Percentiles rank a stretch among this genome's conserved stretches.
Evolutionary conservation across 2,797 vertebrate species (phyloP).

Genomic region (Sebastes baramenuke): DNA sequence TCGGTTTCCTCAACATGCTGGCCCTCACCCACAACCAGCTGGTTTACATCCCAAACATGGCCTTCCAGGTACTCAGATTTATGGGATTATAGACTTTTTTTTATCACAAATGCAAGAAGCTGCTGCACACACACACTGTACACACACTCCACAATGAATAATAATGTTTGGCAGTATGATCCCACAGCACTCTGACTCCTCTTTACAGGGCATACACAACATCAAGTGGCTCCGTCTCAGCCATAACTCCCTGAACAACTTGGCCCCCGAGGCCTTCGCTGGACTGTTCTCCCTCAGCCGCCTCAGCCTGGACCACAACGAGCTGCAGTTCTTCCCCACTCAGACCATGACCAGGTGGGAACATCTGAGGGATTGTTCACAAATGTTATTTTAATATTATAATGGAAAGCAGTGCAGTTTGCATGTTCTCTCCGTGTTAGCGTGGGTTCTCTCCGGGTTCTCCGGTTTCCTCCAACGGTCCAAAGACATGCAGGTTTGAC

Average conservation of each 20-base stretch:
- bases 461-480: too few species aligned
- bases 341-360: slow-evolving; percentile 84
- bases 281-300: slow-evolving; percentile 85
- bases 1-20: slow-evolving; percentile 86
- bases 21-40: slow-evolving; percentile 87
- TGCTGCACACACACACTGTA: background rate
- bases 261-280: slow-evolving; percentile 87
- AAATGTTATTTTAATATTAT: background rate
- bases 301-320: slow-evolving; percentile 91
- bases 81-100: background rate
- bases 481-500: too few species aligned
- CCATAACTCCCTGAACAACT: slow-evolving; percentile 89
- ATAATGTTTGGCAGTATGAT: background rate
- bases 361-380: background rate
- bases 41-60: slow-evolving; percentile 92
- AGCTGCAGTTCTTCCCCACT: slow-evolving; percentile 90
- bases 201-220: slow-evolving; percentile 84
- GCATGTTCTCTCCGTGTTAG: too few species aligned
- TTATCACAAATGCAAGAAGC: background rate
- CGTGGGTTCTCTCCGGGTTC: too few species aligned
- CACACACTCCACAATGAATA: background rate
- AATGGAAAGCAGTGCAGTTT: background rate
- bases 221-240: slow-evolving; percentile 87
- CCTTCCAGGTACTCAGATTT: slow-evolving; percentile 81
- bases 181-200: background rate